Percentiles rank a stretch among this genome's conserved stretches.
phyloP scores from a whole-genome alignment of 2,888 invertebrate species.

The Campaea margaritaria region DNA sequence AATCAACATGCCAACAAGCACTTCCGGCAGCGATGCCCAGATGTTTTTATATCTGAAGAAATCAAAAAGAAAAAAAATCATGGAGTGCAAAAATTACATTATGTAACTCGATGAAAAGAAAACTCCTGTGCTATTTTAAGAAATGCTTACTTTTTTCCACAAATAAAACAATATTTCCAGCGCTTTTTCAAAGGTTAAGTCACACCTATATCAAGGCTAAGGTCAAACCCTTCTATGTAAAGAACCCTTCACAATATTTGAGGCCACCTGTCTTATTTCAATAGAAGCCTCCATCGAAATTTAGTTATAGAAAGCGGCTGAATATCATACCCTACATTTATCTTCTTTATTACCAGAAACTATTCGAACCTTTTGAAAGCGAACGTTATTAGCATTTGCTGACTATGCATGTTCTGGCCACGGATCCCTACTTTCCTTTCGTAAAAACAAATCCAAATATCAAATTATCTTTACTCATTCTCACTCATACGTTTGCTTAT shows the following conservation, averaged over 20 bases:
- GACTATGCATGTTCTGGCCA: constrained; percentile 65
- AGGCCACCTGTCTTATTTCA: constrained; percentile 2
- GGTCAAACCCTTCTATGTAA: constrained; percentile 12
- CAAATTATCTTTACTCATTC: too few species aligned
- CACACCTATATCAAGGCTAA: constrained; percentile 13
- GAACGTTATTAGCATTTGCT: constrained; percentile 66
- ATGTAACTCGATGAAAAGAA: too few species aligned
- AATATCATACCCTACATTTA: constrained; percentile 10
- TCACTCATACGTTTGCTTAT: too few species aligned
- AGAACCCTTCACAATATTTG: constrained; percentile 13
- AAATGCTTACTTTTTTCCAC: neutral
- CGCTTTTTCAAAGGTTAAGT: constrained; percentile 2
- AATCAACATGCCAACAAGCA: too few species aligned
- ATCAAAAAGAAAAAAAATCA: too few species aligned
- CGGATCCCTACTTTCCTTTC: neutral
- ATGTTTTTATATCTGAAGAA: too few species aligned
- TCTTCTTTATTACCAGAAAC: constrained; percentile 14
- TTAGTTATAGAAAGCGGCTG: constrained; percentile 11
- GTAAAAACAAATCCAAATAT: too few species aligned
- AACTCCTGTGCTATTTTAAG: neutral
- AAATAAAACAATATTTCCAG: neutral
- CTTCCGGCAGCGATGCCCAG: too few species aligned
- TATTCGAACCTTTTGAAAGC: constrained; percentile 1
- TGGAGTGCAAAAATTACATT: too few species aligned
- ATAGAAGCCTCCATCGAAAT: constrained; percentile 12